Evolutionary conservation across 2,797 vertebrate genomes (phyloP), one percentile per base, ranked within the genome.

Genomic region (Brotula barbata): DNA sequence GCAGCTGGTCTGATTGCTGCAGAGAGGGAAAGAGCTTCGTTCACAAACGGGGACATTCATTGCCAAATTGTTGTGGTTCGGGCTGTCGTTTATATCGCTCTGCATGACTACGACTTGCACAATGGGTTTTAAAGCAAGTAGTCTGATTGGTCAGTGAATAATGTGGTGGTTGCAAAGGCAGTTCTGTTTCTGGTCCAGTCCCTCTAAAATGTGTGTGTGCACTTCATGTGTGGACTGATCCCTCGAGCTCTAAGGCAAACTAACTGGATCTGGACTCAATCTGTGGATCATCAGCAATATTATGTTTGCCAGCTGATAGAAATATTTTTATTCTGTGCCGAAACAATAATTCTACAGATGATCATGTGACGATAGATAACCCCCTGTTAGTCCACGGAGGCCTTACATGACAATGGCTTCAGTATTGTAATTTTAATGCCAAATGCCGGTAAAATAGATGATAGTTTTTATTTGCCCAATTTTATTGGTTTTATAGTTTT

Each of bases 1-100:
- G 60, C 82, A 84, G 82, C 81, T 84, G 83, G 71, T 52, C 19
- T 19, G 56, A 64, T 52, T 43, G 53, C 71, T 62, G 74, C 65
- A 22, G 22, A 2, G 9, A 44, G 7, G 25, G 14, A 33, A 14
- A 14, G 13, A 11, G 31, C 14, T 52, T 7, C 22, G 25, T 60
- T 73, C 58, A 48, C 58, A 70, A 65, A 65, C 62, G 33, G 42
- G 13, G 40, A 34, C 53, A 41, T 58, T 73, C 57, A 39, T 45
- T 64, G 66, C 63, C 69, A 68, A 47, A 43, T 25, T 37, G 37
- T 48, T 77, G 64, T 2, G 56, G 53, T 49, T 64, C 25, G n/a
- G 57, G 17, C 60, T 22, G 43, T 63, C 9, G 16, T 62, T 68
- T 47, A 50, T 55, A 64, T 66, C 49, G 66, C 60, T 56, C 61